Evolutionary conservation across 2,113 vertebrate species (phyloP), one percentile per base, ranked within the genome.

Genomic region (Caloenas nicobarica): DNA sequence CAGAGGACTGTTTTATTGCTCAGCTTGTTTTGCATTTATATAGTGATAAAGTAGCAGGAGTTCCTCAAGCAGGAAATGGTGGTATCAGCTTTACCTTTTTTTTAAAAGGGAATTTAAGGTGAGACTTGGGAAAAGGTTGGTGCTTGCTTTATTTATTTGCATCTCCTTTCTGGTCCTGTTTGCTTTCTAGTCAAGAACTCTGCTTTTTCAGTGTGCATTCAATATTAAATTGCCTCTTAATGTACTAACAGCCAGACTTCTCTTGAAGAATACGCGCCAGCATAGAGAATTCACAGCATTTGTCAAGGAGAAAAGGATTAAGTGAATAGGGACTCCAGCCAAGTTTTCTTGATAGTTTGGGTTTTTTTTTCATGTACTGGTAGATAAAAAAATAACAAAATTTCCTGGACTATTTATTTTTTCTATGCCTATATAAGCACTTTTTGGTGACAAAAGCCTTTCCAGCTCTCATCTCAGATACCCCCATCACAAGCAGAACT

Each of bases 271-370:
- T 86, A 95, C 44, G 65, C 77, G 93, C 65, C 80, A 90, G 88
- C 92, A 78, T 11, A 38, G 56, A 88, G 83, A 93, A 88, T 73
- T 91, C 91, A 68, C 38, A 81, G 82, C 79, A 93, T 92, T 95
- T 93, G 76, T 93, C 96, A 97, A 93, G 91, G 93, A 94, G 88
- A 93, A 96, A 91, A 91, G 85, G 82, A 89, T 96, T 86, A 96
- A 90, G 21, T 80, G 74, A 83, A 62, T 1, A 94, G 79, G 88
- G 71, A 91, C 29, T 80, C 40, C 68, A 89, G 96, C 89, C 91
- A 97, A 93, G 54, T 73, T 83, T 80, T 61, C 79, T 50, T 73
- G 44, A 34, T 22, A 29, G 34, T 50, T 61, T 42, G 42, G 42
- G 18, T 81, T 94, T 79, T 64, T 40, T 17, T 3, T n/a, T 23